Percentiles rank a stretch among this genome's conserved stretches.
Evolutionary conservation across 2,888 invertebrate genomes (phyloP).

Genomic region (Dyspetes luteomarginatus): DNA sequence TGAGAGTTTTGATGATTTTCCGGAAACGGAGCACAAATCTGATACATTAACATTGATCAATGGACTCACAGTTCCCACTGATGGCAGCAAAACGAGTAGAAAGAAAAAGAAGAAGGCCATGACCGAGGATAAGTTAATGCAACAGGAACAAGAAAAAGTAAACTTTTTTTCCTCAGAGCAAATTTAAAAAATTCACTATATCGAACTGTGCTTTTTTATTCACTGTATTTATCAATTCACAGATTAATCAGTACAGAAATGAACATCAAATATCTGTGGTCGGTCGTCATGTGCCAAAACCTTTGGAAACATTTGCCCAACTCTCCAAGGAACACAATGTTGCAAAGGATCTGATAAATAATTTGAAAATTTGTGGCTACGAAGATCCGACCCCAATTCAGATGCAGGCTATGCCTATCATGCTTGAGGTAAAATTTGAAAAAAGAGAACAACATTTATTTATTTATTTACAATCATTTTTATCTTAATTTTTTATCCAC

Average conservation of each 20-base stretch:
- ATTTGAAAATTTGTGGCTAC: conserved; percentile 89
- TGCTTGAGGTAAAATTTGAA: conserved; percentile 88
- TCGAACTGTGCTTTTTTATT: neutral
- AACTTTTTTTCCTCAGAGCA: conserved; percentile 4
- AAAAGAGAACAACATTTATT: conserved; percentile 1
- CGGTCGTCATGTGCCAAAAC: conserved; percentile 92
- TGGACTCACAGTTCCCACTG: conserved; percentile 83
- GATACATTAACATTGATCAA: conserved; percentile 81
- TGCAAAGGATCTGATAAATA: conserved; percentile 87
- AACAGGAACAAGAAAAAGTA: conserved; percentile 84
- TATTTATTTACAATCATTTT: neutral
- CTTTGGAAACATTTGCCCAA: conserved; percentile 89
- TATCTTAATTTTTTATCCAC: conserved; percentile 2
- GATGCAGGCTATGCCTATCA: conserved; percentile 95
- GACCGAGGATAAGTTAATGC: conserved; percentile 82
- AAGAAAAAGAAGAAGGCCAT: conserved; percentile 81
- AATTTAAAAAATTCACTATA: neutral
- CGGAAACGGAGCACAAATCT: conserved; percentile 45
- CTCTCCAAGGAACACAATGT: conserved; percentile 86
- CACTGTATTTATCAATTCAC: conserved; percentile 71
- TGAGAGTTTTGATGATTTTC: conserved; percentile 31
- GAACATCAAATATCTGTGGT: conserved; percentile 90
- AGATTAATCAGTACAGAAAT: conserved; percentile 91
- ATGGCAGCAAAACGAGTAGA: conserved; percentile 76
- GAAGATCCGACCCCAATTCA: conserved; percentile 94